Conservation (phyloP, 2,888 invertebrate species). For the Protophormia terraenovae region DNA sequence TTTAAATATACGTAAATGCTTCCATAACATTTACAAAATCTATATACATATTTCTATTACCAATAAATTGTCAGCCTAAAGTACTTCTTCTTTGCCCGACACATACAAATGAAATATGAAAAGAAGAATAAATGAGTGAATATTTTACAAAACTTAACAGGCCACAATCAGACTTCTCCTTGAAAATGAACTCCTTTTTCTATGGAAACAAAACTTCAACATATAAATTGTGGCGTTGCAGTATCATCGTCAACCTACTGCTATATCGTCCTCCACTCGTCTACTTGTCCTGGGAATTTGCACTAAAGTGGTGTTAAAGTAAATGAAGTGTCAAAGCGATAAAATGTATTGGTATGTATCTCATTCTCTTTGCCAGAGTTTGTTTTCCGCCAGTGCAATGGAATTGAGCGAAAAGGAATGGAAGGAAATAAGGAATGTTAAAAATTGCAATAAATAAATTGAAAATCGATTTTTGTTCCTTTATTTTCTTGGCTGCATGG, state of each 20-base stretch:
- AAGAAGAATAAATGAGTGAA: constrained; percentile 29
- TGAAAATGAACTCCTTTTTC: constrained; percentile 12
- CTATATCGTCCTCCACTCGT: neutral
- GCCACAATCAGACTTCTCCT: neutral
- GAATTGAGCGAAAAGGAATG: constrained; percentile 12
- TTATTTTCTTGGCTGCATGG: constrained; percentile 46
- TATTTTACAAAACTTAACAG: constrained; percentile 25
- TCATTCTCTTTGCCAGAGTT: neutral
- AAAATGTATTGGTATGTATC: constrained; percentile 60
- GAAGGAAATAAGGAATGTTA: constrained; percentile 20
- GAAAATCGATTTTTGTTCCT: constrained; percentile 70
- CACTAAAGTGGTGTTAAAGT: constrained; percentile 57
- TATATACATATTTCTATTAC: no score
- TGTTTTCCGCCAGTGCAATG: neutral
- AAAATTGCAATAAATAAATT: constrained; percentile 70
- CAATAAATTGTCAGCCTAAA: neutral
- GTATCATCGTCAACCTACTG: neutral
- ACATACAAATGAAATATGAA: constrained; percentile 8
- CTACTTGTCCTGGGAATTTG: constrained; percentile 33
- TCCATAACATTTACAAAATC: neutral
- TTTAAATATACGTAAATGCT: no score
- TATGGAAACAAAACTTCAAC: constrained; percentile 24
- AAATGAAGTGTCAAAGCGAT: constrained; percentile 69
- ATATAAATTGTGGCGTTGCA: constrained; percentile 1
- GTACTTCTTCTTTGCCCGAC: neutral